Evolutionary conservation across 2,113 vertebrate genomes (phyloP).

Genomic region (Lutjanus erythropterus): DNA sequence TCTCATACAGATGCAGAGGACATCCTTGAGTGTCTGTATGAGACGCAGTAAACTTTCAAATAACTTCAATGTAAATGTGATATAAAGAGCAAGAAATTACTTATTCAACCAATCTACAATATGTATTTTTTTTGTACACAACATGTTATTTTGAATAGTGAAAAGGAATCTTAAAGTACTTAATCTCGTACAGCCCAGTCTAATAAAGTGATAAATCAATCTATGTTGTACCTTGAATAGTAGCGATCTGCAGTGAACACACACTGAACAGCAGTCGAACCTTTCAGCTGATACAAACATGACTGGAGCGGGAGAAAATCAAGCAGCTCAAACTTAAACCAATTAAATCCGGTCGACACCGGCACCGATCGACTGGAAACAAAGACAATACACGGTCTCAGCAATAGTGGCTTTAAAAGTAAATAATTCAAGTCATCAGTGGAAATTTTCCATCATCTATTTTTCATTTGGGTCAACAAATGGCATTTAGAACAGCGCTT

Average conservation of each 20-base stretch:
- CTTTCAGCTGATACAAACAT: slow-evolving; percentile 25
- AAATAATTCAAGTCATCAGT: slow-evolving; percentile 46
- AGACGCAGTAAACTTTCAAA: too few species aligned
- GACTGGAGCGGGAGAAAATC: slow-evolving; percentile 11
- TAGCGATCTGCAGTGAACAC: background rate
- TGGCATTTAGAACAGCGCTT: slow-evolving; percentile 26
- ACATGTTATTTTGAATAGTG: too few species aligned
- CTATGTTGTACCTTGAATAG: too few species aligned
- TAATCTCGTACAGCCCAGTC: too few species aligned
- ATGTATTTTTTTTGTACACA: too few species aligned
- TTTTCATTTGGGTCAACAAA: slow-evolving; percentile 50
- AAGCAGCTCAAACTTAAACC: slow-evolving; percentile 34
- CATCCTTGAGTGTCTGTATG: too few species aligned
- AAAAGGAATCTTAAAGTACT: too few species aligned
- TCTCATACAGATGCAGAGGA: too few species aligned
- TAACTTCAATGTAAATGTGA: too few species aligned
- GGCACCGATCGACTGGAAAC: slow-evolving; percentile 8
- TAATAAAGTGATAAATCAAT: too few species aligned
- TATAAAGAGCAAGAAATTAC: too few species aligned
- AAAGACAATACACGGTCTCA: background rate
- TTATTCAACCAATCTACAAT: too few species aligned
- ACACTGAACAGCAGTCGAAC: background rate
- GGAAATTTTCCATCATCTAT: slow-evolving; percentile 42
- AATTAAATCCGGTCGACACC: slow-evolving; percentile 37
- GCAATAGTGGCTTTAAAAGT: slow-evolving; percentile 32